Evolutionary conservation across 2,888 invertebrate genomes (phyloP).

Genomic region (Chrysina gloriosa): DNA sequence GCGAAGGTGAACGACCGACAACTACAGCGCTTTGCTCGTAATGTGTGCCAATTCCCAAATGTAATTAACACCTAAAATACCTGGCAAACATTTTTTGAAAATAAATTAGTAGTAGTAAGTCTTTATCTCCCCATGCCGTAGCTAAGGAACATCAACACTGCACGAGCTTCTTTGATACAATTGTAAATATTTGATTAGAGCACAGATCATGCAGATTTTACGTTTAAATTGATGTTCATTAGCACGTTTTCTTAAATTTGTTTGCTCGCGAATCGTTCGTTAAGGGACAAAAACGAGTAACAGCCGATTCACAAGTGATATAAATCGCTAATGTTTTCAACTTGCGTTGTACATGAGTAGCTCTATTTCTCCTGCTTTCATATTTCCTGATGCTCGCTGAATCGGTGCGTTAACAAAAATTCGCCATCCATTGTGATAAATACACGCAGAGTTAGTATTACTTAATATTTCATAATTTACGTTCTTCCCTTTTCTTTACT

Average conservation of each 20-base stretch:
- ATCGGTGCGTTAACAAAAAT: too few relatives aligned
- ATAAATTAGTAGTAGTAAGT: neutral
- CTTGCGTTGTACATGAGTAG: too few relatives aligned
- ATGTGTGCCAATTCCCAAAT: conserved; percentile 5
- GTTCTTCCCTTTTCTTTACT: too few relatives aligned
- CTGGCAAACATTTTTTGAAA: neutral
- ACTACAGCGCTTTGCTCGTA: neutral
- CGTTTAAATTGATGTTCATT: conserved; percentile 9
- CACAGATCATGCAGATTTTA: neutral
- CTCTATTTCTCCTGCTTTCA: too few relatives aligned
- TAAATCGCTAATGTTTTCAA: too few relatives aligned
- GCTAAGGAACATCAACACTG: neutral
- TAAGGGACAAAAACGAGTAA: too few relatives aligned
- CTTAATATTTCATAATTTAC: too few relatives aligned
- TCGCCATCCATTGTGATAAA: too few relatives aligned
- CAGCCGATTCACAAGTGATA: too few relatives aligned
- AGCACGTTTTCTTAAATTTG: neutral
- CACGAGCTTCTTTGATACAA: neutral
- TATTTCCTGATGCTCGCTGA: too few relatives aligned
- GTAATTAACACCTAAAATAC: neutral
- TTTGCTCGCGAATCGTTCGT: too few relatives aligned
- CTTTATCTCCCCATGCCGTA: neutral
- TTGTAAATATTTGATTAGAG: conserved; percentile 18
- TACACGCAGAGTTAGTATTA: too few relatives aligned
- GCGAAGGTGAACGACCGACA: neutral